phyloP scores from a whole-genome alignment of 2,797 vertebrate genomes.

The Cirrhinus molitorella region DNA sequence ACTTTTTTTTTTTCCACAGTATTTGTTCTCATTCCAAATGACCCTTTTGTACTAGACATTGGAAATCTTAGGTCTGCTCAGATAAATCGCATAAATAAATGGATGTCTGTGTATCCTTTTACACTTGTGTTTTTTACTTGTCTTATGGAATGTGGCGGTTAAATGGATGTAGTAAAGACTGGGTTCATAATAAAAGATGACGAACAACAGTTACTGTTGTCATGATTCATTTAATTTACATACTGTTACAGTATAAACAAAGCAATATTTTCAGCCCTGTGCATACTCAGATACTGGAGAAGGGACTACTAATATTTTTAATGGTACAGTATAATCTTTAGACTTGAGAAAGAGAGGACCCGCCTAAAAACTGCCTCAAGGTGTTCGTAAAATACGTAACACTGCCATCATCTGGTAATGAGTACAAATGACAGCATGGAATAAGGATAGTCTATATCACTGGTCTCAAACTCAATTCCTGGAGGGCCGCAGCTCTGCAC shows the following conservation, averaged over 20 bases:
- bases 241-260: not conserved
- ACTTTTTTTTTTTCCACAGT: constrained; percentile 15
- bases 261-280: not conserved
- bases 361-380: not conserved
- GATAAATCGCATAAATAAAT: not conserved
- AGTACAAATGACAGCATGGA: not conserved
- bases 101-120: not conserved
- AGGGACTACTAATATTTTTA: not conserved
- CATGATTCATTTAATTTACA: not conserved
- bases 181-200: constrained; percentile 22
- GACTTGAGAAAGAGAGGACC: not conserved
- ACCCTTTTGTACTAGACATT: not conserved
- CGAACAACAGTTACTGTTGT: not conserved
- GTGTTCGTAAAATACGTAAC: not conserved
- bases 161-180: not conserved
- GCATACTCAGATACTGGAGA: not conserved
- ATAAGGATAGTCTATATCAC: not conserved
- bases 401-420: not conserved
- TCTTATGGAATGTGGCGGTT: constrained; percentile 13
- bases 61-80: not conserved
- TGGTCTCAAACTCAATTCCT: no score
- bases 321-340: not conserved
- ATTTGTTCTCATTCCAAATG: constrained; percentile 23
- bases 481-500: no score
- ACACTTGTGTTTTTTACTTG: not conserved